A percentile compares a stretch with the other conserved stretches of the same genome.
phyloP scores from a whole-genome alignment of 1,140 invertebrate species.

The Papilio polytes region DNA sequence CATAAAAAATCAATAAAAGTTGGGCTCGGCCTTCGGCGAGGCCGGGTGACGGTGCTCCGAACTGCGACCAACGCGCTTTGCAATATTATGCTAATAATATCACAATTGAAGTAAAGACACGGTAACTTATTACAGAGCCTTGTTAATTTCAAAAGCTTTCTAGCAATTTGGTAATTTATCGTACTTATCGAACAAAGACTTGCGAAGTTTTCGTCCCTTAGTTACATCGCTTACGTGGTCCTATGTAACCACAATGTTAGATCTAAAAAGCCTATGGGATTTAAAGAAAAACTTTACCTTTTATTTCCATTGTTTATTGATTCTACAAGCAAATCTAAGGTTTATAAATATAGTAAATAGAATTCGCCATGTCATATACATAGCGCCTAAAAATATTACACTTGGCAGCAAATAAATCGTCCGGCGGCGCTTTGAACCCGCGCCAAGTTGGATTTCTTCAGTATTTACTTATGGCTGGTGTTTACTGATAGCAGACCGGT shows the following conservation, averaged over 20 bases:
- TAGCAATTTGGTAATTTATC: too few relatives aligned
- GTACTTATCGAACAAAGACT: too few relatives aligned
- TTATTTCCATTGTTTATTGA: too few relatives aligned
- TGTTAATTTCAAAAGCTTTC: too few relatives aligned
- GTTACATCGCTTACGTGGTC: too few relatives aligned
- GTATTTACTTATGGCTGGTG: slow-evolving; percentile 10
- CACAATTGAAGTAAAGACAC: slow-evolving; percentile 42
- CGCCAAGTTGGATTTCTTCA: slow-evolving; percentile 50
- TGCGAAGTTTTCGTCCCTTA: too few relatives aligned
- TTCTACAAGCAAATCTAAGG: too few relatives aligned
- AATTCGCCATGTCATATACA: slow-evolving; percentile 37
- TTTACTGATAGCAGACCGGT: slow-evolving; percentile 6
- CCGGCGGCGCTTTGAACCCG: slow-evolving; percentile 62
- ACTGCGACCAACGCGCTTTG: slow-evolving; percentile 41
- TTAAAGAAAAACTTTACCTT: too few relatives aligned
- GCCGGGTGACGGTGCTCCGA: slow-evolving; percentile 64
- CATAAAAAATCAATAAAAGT: slow-evolving; percentile 81
- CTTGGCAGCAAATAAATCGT: slow-evolving; percentile 61
- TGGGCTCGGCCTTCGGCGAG: slow-evolving; percentile 74
- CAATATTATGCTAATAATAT: slow-evolving; percentile 44
- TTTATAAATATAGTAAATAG: neutral
- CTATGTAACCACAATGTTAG: too few relatives aligned
- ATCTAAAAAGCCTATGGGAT: too few relatives aligned
- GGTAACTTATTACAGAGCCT: neutral
- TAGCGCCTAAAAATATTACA: slow-evolving; percentile 63